Percentiles rank a stretch among this genome's conserved stretches.
Evolutionary conservation across 1,140 invertebrate genomes (phyloP).

Genomic region (Drosophila ambigua): DNA sequence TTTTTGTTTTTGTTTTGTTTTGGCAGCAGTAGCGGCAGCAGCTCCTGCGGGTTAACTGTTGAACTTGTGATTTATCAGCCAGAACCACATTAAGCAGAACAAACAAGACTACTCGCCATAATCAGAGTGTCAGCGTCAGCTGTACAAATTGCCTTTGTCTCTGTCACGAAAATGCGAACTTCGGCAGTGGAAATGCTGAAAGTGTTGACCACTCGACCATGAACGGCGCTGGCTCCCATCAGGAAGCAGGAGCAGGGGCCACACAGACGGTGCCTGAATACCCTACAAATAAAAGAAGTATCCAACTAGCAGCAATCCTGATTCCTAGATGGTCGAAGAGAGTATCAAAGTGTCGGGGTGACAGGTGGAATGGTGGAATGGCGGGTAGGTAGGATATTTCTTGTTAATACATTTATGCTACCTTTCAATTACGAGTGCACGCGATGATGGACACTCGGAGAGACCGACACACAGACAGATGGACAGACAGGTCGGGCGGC

Average conservation of each 20-base stretch:
- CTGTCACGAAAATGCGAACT: slow-evolving; percentile 22
- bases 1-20: slow-evolving; percentile 56
- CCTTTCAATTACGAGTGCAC: slow-evolving; percentile 45
- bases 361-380: background rate
- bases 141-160: slow-evolving; percentile 75
- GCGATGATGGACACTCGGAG: slow-evolving; percentile 34
- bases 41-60: slow-evolving; percentile 64
- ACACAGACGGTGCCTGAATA: background rate
- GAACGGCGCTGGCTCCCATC: slow-evolving; percentile 60
- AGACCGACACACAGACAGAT: background rate
- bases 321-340: background rate
- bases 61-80: slow-evolving; percentile 56
- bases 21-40: slow-evolving; percentile 9
- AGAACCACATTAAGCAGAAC: slow-evolving; percentile 25
- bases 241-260: slow-evolving; percentile 13
- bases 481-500: slow-evolving; percentile 68
- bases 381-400: background rate
- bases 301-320: no score
- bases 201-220: slow-evolving; percentile 49
- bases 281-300: background rate
- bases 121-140: slow-evolving; percentile 50
- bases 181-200: slow-evolving; percentile 22
- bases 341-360: slow-evolving; percentile 1
- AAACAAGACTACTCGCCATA: slow-evolving; percentile 34
- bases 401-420: slow-evolving; percentile 52